A percentile compares a stretch with the other conserved stretches of the same genome.
phyloP scores from a whole-genome alignment of 35 echinoderm and acorn worm genomes.

The Heliocidaris tuberculata region DNA sequence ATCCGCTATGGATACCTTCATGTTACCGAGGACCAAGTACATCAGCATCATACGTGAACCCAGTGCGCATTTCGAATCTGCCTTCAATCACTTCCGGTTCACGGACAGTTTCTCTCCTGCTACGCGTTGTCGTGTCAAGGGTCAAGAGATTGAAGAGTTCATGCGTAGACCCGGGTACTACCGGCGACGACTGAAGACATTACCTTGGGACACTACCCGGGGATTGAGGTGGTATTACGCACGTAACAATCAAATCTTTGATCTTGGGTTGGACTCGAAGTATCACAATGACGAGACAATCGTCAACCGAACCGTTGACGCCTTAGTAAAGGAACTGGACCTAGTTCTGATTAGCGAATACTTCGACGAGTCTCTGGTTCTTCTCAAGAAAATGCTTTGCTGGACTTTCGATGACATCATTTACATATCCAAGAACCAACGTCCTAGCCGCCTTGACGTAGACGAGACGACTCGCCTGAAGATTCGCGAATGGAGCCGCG shows the following conservation, averaged over 20 bases:
- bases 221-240: constrained; percentile 64
- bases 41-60: constrained; percentile 45
- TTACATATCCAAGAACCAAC: constrained; percentile 72
- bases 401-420: constrained; percentile 77
- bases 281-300: constrained; percentile 53
- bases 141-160: constrained; percentile 43
- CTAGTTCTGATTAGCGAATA: constrained; percentile 69
- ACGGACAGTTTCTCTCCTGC: constrained; percentile 6
- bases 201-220: constrained; percentile 53
- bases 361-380: constrained; percentile 66
- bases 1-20: constrained; percentile 38
- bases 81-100: constrained; percentile 46
- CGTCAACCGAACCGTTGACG: constrained; percentile 8
- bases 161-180: constrained; percentile 54
- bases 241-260: constrained; percentile 68
- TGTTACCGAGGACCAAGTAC: constrained; percentile 29
- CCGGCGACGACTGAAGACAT: constrained; percentile 48
- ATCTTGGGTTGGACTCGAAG: constrained; percentile 60
- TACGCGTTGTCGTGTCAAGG: constrained; percentile 18
- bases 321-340: constrained; percentile 48
- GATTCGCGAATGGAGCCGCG: constrained; percentile 57
- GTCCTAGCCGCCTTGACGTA: constrained; percentile 30
- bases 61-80: constrained; percentile 48
- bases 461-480: not conserved
- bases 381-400: constrained; percentile 67